Evolutionary conservation across 2,113 vertebrate genomes (phyloP).

Genomic region (Fregata magnificens): DNA sequence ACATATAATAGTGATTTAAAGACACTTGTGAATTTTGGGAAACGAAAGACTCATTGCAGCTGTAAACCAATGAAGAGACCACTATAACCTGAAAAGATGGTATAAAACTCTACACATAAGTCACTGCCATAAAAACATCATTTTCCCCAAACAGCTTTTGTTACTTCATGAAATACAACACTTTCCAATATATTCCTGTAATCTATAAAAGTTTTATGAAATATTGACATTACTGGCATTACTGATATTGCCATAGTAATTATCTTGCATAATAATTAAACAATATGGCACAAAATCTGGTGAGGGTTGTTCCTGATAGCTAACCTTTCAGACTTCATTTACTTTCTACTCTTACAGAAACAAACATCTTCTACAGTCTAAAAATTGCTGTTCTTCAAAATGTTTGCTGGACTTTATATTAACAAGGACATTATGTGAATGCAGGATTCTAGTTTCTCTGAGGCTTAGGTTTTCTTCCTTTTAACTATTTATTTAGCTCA

Average conservation of each 20-base stretch:
- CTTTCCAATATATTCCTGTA: not conserved
- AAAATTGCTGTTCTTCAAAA: not conserved
- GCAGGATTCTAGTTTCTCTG: not conserved
- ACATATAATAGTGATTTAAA: not conserved
- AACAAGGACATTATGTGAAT: not conserved
- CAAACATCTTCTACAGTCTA: not conserved
- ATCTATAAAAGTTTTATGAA: not conserved
- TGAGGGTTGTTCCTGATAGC: not conserved
- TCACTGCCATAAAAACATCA: not conserved
- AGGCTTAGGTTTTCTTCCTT: not conserved
- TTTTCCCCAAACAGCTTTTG: not conserved
- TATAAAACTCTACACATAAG: not conserved
- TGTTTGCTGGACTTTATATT: not conserved
- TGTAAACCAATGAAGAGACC: not conserved
- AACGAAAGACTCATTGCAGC: not conserved
- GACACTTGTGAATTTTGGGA: not conserved
- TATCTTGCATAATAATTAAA: not conserved
- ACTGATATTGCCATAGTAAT: not conserved
- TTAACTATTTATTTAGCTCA: not conserved
- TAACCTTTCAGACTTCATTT: not conserved
- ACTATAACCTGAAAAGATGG: not conserved
- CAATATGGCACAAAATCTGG: not conserved
- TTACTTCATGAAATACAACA: not conserved
- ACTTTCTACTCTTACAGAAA: not conserved
- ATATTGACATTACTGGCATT: not conserved